Conservation (phyloP, 2,888 invertebrate species). For the Pachymerium ferrugineum region DNA sequence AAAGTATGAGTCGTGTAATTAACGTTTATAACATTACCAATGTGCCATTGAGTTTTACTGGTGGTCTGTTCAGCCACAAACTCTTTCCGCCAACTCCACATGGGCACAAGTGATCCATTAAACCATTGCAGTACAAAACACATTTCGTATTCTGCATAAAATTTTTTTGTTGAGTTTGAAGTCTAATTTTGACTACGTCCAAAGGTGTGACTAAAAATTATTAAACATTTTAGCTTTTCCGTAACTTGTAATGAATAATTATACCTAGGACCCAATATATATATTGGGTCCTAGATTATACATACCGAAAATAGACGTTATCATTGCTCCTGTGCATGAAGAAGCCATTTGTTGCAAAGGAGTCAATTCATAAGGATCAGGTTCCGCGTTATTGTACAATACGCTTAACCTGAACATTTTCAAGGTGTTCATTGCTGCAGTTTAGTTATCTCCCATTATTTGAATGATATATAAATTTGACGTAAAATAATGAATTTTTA, state of each 20-base stretch:
- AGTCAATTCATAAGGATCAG: conserved; percentile 45
- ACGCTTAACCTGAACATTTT: not conserved
- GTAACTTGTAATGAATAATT: not conserved
- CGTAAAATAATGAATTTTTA: not conserved
- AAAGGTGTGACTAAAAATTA: conserved; percentile 78
- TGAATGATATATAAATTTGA: not conserved
- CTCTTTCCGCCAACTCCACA: conserved; percentile 57
- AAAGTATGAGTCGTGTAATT: not conserved
- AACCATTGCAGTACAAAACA: conserved; percentile 93
- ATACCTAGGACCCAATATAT: not conserved
- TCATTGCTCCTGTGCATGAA: conserved; percentile 78
- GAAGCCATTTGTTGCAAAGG: conserved; percentile 77
- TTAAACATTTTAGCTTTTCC: not conserved
- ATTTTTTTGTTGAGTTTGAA: conserved; percentile 89
- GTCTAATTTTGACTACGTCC: conserved; percentile 97
- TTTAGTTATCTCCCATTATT: not conserved
- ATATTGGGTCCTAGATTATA: not conserved
- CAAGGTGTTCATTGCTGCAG: not conserved
- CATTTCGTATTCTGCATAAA: conserved; percentile 76
- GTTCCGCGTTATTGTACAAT: not conserved
- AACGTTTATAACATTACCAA: conserved; percentile 44
- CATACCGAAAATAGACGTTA: conserved; percentile 81
- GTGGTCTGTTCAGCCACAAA: conserved; percentile 56
- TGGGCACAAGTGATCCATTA: conserved; percentile 96
- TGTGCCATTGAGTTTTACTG: conserved; percentile 65